Conservation (phyloP, 2,797 vertebrate genomes). For the Carapus acus region DNA sequence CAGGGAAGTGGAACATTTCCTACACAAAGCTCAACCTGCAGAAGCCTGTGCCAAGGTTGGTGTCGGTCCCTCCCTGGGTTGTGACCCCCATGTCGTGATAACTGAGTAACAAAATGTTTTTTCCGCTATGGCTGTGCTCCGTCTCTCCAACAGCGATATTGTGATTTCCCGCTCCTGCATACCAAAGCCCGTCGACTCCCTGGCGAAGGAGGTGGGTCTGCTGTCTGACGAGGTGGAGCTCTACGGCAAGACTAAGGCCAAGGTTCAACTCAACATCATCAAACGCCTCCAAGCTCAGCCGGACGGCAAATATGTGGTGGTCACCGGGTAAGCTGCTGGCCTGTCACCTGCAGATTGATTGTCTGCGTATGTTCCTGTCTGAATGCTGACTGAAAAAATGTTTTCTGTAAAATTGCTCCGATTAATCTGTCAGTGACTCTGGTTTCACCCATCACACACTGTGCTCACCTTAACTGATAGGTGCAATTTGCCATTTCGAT, state of each 20-base stretch:
- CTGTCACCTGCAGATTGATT: too few relatives aligned
- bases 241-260: slow-evolving; percentile 91
- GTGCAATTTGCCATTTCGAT: too few relatives aligned
- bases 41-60: slow-evolving; percentile 89
- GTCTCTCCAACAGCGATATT: slow-evolving; percentile 80
- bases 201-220: slow-evolving; percentile 86
- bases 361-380: too few relatives aligned
- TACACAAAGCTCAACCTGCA: slow-evolving; percentile 79
- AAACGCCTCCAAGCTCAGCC: slow-evolving; percentile 81
- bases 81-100: slow-evolving; percentile 4
- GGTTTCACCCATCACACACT: too few relatives aligned
- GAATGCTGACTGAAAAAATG: too few relatives aligned
- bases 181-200: slow-evolving; percentile 78
- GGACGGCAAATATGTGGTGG: slow-evolving; percentile 94
- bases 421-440: too few relatives aligned
- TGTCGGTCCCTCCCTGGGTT: not conserved
- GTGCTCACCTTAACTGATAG: too few relatives aligned
- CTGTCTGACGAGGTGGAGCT: slow-evolving; percentile 86
- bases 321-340: slow-evolving; percentile 81
- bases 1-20: slow-evolving; percentile 85
- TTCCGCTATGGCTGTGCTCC: not conserved
- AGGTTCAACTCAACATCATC: slow-evolving; percentile 80
- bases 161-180: slow-evolving; percentile 85
- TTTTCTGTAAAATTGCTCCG: too few relatives aligned
- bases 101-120: not conserved